phyloP scores from a whole-genome alignment of 35 echinoderm and acorn worm genomes.

The Anneissia japonica region DNA sequence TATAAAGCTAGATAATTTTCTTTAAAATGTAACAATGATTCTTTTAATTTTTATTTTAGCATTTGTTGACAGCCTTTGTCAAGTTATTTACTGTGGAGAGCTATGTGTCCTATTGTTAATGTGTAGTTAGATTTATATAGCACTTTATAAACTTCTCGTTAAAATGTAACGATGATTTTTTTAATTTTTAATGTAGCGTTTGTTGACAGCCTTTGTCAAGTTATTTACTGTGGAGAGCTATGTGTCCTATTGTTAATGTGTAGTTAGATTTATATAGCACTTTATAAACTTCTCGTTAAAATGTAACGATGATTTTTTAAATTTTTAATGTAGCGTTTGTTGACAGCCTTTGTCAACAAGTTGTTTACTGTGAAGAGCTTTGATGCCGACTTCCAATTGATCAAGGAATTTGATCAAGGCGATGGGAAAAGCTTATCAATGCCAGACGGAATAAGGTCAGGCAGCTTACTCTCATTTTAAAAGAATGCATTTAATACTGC shows the following conservation, averaged over 20 bases:
- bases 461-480: too few species aligned
- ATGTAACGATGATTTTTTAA: background rate
- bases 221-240: constrained; percentile 75
- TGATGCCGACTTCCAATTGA: constrained; percentile 80
- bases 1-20: too few species aligned
- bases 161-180: background rate
- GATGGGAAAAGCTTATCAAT: constrained; percentile 58
- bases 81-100: constrained; percentile 74
- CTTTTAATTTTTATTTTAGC: constrained; percentile 23
- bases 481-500: too few species aligned
- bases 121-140: too few species aligned
- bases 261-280: too few species aligned
- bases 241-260: too few species aligned
- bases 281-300: too few species aligned
- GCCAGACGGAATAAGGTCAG: constrained; percentile 86
- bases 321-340: constrained; percentile 61
- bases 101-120: too few species aligned
- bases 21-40: background rate
- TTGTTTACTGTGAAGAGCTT: constrained; percentile 76
- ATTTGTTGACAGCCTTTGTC: constrained; percentile 81
- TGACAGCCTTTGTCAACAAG: constrained; percentile 88
- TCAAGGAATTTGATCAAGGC: constrained; percentile 43
- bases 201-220: constrained; percentile 88
- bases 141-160: too few species aligned
- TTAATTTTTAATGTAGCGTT: constrained; percentile 30